phyloP scores from a whole-genome alignment of 2,797 vertebrate species.

The Scomberomorus guttatus region DNA sequence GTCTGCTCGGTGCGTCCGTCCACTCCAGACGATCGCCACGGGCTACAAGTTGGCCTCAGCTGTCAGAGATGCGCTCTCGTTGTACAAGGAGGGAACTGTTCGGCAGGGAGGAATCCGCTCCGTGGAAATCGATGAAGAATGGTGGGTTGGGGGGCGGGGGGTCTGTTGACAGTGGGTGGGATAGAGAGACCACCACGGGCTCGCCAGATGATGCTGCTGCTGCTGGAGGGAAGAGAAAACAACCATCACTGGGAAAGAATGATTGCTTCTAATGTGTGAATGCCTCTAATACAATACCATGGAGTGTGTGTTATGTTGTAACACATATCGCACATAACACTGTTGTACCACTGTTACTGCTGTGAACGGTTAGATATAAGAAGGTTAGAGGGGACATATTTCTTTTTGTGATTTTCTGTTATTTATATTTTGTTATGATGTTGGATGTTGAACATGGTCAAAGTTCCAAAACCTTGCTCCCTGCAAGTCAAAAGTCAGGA shows the following conservation, averaged over 20 bases:
- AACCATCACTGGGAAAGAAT: constrained; percentile 9
- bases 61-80: constrained; percentile 53
- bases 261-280: constrained; percentile 20
- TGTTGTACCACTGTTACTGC: too few relatives aligned
- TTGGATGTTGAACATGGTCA: too few relatives aligned
- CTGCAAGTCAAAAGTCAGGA: too few relatives aligned
- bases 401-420: too few relatives aligned
- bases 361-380: too few relatives aligned
- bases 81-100: constrained; percentile 62
- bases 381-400: too few relatives aligned
- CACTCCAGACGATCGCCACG: constrained; percentile 70
- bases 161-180: constrained; percentile 52
- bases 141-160: constrained; percentile 25
- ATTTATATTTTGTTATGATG: too few relatives aligned
- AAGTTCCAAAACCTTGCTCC: too few relatives aligned
- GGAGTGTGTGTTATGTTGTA: not conserved
- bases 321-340: too few relatives aligned
- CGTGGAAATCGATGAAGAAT: constrained; percentile 69
- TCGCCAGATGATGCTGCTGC: constrained; percentile 60
- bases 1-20: constrained; percentile 61
- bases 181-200: constrained; percentile 41
- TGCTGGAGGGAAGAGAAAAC: constrained; percentile 38
- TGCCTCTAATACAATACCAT: not conserved
- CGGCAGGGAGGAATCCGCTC: constrained; percentile 40
- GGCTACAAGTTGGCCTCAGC: constrained; percentile 75